Conservation (phyloP, 2,113 vertebrate genomes). For the Panurus biarmicus region DNA sequence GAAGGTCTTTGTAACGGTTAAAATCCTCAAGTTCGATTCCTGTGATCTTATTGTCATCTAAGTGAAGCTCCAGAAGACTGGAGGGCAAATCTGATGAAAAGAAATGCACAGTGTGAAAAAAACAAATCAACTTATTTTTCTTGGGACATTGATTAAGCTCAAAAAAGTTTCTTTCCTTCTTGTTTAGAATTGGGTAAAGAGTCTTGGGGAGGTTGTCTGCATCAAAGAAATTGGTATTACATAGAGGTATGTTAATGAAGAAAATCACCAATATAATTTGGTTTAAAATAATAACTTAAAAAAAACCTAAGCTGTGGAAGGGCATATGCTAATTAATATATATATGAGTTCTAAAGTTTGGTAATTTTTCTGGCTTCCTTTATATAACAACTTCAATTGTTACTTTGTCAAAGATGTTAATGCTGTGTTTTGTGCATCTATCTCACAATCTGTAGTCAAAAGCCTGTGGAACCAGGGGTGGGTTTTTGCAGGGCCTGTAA, state of each 20-base stretch:
- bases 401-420: background rate
- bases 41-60: slow-evolving; percentile 93
- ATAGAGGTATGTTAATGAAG: background rate
- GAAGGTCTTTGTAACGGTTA: slow-evolving; percentile 86
- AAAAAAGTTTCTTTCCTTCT: background rate
- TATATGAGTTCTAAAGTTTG: background rate
- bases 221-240: background rate
- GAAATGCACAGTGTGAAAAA: background rate
- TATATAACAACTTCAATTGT: background rate
- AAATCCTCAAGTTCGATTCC: slow-evolving; percentile 91
- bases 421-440: background rate
- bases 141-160: background rate
- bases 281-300: background rate
- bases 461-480: background rate
- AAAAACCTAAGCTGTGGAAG: background rate
- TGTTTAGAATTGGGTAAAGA: background rate
- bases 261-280: background rate
- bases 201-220: background rate
- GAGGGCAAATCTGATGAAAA: slow-evolving; percentile 76
- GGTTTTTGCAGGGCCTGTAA: background rate
- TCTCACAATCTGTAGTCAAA: background rate
- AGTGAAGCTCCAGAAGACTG: slow-evolving; percentile 85
- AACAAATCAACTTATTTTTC: background rate
- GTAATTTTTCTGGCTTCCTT: background rate
- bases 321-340: background rate